These are phyloP conservation scores for Eudyptes chrysolophus DNA, from an alignment of 2,113 vertebrate genomes.

Conservation along the genomic window DNA sequence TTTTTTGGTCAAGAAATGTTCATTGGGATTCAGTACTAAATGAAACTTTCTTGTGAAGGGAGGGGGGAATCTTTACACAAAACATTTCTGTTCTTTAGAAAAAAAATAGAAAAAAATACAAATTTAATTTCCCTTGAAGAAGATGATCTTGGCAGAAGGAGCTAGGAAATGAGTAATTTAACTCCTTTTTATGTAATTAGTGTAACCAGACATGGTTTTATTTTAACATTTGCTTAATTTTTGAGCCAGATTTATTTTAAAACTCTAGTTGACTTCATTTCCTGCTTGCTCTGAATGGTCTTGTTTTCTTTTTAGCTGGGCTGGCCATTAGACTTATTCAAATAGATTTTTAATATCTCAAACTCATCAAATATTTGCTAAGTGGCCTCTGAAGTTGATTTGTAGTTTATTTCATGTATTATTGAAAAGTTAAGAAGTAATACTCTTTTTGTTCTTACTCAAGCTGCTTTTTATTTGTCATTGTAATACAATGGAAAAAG, in stretches of 20 bases:
- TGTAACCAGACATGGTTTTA: conserved; percentile 65
- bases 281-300: conserved; percentile 40
- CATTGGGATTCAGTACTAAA: conserved; percentile 24
- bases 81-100: conserved; percentile 37
- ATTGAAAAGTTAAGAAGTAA: conserved; percentile 57
- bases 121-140: conserved; percentile 70
- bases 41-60: conserved; percentile 10
- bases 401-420: conserved; percentile 56
- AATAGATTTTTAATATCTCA: conserved; percentile 62
- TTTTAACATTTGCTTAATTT: conserved; percentile 73
- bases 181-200: conserved; percentile 67
- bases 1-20: neutral
- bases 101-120: conserved; percentile 24
- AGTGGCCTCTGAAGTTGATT: conserved; percentile 59
- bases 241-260: conserved; percentile 69
- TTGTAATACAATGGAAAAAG: conserved; percentile 50
- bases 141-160: conserved; percentile 64
- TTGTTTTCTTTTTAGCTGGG: conserved; percentile 53
- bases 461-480: conserved; percentile 64
- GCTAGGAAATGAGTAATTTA: conserved; percentile 68
- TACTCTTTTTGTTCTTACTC: conserved; percentile 55
- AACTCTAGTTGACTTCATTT: conserved; percentile 70
- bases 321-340: conserved; percentile 54
- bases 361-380: conserved; percentile 55
- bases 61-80: neutral